These are phyloP conservation scores for Hormiphora californensis DNA, from an alignment of 37 sponge, comb jelly and placozoan species.

Conservation along the genomic window DNA sequence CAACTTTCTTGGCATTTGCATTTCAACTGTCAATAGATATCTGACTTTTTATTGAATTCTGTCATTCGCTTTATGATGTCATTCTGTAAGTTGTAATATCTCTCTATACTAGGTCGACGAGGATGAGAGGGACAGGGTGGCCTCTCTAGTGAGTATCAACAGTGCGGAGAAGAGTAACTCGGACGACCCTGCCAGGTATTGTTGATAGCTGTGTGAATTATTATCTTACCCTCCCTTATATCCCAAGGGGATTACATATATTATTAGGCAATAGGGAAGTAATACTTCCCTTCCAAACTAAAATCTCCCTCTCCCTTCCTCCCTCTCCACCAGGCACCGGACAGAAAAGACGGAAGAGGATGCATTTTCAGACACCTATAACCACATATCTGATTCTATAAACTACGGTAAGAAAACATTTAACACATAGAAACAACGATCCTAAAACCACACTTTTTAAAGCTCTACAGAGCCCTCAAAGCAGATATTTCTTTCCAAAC, in stretches of 20 bases:
- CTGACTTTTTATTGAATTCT: no score
- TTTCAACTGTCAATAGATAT: no score
- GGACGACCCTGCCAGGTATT: neutral
- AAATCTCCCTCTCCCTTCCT: neutral
- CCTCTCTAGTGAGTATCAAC: neutral
- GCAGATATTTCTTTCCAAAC: no score
- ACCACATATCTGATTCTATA: neutral
- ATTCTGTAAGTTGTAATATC: no score
- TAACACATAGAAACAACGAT: no score
- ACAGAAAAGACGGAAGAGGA: neutral
- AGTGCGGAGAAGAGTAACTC: neutral
- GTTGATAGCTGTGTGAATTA: neutral
- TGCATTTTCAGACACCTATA: conserved; percentile 12
- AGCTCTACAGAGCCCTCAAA: no score
- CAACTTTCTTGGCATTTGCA: no score
- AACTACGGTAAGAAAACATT: neutral
- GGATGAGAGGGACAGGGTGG: neutral
- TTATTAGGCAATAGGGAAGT: neutral
- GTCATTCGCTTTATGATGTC: no score
- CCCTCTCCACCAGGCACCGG: neutral
- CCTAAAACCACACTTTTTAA: no score
- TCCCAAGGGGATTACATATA: neutral
- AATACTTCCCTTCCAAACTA: neutral
- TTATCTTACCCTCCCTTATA: neutral
- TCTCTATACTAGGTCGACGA: neutral